phyloP scores from a whole-genome alignment of 2,797 vertebrate genomes.

The Threskiornis aethiopicus region DNA sequence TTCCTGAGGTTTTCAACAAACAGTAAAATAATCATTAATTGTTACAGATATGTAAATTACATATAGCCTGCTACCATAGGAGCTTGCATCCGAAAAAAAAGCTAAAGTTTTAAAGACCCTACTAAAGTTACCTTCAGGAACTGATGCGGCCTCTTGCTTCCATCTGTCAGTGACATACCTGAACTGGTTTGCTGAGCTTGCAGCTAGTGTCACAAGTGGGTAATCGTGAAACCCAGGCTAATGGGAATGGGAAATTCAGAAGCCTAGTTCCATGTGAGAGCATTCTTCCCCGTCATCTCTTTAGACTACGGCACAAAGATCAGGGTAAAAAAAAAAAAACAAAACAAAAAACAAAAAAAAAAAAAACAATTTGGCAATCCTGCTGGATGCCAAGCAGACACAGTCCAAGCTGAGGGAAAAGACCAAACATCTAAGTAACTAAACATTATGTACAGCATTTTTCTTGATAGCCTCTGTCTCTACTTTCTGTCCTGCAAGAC shows the following conservation, averaged over 20 bases:
- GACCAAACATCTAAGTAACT: background rate
- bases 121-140: background rate
- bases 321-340: background rate
- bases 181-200: background rate
- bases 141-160: background rate
- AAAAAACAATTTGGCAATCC: background rate
- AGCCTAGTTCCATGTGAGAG: background rate
- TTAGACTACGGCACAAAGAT: background rate
- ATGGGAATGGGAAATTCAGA: background rate
- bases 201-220: background rate
- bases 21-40: background rate
- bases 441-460: accelerated
- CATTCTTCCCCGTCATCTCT: background rate
- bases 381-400: background rate
- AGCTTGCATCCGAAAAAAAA: background rate
- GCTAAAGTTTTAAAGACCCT: background rate
- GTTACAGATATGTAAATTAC: background rate
- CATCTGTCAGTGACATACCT: background rate
- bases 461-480: background rate
- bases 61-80: background rate
- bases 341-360: too few species aligned
- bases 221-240: background rate
- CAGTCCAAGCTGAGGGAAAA: background rate
- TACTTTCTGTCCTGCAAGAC: background rate
- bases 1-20: background rate